Conservation (phyloP, 2,888 invertebrate genomes). For the Fragum sueziense region DNA sequence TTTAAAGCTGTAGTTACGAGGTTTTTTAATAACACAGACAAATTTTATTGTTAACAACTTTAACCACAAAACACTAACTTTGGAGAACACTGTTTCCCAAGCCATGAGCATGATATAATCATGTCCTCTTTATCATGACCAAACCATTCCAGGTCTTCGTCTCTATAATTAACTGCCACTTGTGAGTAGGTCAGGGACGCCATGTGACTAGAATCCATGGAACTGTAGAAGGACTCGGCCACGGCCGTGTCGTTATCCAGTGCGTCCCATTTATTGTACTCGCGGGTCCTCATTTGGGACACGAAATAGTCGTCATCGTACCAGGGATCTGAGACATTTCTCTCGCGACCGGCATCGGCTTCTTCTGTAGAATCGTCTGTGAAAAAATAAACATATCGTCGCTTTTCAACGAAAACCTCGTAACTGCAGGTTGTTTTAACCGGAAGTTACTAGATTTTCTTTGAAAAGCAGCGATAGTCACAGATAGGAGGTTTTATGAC, state of each 20-base stretch:
- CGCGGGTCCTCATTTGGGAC: slow-evolving; percentile 39
- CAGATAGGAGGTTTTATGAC: too few species aligned
- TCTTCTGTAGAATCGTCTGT: not conserved
- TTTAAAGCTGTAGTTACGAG: too few species aligned
- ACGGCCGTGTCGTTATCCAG: slow-evolving; percentile 54
- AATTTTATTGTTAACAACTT: too few species aligned
- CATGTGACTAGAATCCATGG: slow-evolving; percentile 40
- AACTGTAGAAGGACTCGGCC: slow-evolving; percentile 54
- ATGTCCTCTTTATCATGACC: slow-evolving; percentile 69
- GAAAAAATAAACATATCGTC: too few species aligned
- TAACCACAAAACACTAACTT: too few species aligned
- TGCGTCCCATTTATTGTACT: slow-evolving; percentile 71
- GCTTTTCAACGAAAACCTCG: too few species aligned
- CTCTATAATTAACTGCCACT: slow-evolving; percentile 48
- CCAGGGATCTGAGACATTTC: not conserved
- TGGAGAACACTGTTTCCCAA: slow-evolving; percentile 70
- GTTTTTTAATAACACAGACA: too few species aligned
- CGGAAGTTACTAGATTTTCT: too few species aligned
- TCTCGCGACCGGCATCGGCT: not conserved
- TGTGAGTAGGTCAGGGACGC: slow-evolving; percentile 65
- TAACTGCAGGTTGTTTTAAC: too few species aligned
- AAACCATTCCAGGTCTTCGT: slow-evolving; percentile 38
- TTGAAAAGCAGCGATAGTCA: not conserved
- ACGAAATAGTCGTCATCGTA: slow-evolving; percentile 9
- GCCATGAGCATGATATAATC: slow-evolving; percentile 70